These are phyloP conservation scores for Oreochromis aureus DNA, from an alignment of 2,113 vertebrate genomes.

Conservation along the genomic window DNA sequence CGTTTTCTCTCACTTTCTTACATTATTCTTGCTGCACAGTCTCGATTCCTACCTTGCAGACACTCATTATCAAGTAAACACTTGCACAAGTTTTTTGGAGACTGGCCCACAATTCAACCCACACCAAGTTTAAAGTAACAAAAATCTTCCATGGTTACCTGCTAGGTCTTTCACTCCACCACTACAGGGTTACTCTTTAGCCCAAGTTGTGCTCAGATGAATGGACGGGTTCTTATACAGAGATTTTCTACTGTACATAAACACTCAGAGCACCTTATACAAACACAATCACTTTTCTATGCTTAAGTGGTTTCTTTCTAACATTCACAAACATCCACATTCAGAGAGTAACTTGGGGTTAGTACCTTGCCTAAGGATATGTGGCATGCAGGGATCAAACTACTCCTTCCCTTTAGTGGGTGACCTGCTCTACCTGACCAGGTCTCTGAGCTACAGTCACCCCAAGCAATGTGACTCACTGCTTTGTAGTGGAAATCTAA, in stretches of 20 bases:
- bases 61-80: not conserved
- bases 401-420: not conserved
- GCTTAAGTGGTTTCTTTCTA: not conserved
- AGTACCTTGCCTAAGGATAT: not conserved
- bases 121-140: not conserved
- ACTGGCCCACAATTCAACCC: not conserved
- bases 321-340: not conserved
- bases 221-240: not conserved
- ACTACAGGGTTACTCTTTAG: not conserved
- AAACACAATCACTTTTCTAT: not conserved
- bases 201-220: not conserved
- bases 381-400: not conserved
- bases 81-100: fast-evolving
- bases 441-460: not conserved
- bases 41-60: not conserved
- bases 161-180: not conserved
- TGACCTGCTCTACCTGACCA: not conserved
- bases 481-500: not conserved
- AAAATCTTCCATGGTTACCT: not conserved
- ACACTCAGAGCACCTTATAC: not conserved
- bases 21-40: not conserved
- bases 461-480: not conserved
- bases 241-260: not conserved
- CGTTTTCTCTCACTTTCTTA: not conserved
- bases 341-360: not conserved